These are phyloP conservation scores for Pseudocheirus occidentalis DNA, from an alignment of 2,797 vertebrate species.

Conservation along the genomic window DNA sequence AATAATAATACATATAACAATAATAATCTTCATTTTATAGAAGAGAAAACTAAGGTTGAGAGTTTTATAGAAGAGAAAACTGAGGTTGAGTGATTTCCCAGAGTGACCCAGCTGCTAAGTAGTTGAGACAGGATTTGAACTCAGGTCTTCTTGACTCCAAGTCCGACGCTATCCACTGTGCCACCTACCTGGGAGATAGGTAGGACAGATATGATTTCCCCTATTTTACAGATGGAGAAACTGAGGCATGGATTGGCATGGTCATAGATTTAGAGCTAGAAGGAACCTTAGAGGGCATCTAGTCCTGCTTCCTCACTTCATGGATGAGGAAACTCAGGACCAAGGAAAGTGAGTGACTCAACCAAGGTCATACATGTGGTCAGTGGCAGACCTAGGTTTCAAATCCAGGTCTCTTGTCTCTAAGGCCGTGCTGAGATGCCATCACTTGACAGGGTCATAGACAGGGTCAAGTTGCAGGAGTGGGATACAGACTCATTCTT, in stretches of 20 bases:
- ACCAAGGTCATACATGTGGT: not conserved
- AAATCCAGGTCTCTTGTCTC: not conserved
- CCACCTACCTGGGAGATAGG: not conserved
- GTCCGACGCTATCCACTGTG: not conserved
- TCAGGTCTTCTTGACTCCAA: not conserved
- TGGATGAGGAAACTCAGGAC: not conserved
- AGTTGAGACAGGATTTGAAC: not conserved
- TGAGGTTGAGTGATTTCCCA: not conserved
- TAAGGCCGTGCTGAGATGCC: not conserved
- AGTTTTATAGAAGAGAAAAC: no score
- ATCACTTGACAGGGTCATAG: not conserved
- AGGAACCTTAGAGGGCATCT: not conserved
- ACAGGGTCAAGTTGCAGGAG: not conserved
- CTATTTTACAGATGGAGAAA: not conserved
- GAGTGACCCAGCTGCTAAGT: not conserved
- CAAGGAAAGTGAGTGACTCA: not conserved
- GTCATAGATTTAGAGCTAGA: not conserved
- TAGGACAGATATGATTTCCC: not conserved
- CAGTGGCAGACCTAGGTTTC: not conserved
- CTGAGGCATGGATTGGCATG: not conserved
- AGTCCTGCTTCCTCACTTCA: not conserved
- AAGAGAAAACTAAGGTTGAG: not conserved
- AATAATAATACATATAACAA: no score
- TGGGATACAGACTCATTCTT: not conserved
- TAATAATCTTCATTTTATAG: not conserved